A percentile compares a stretch with the other conserved stretches of the same genome.
Evolutionary conservation across 2,888 invertebrate genomes (phyloP).

Genomic region (Bunonema sp.): DNA sequence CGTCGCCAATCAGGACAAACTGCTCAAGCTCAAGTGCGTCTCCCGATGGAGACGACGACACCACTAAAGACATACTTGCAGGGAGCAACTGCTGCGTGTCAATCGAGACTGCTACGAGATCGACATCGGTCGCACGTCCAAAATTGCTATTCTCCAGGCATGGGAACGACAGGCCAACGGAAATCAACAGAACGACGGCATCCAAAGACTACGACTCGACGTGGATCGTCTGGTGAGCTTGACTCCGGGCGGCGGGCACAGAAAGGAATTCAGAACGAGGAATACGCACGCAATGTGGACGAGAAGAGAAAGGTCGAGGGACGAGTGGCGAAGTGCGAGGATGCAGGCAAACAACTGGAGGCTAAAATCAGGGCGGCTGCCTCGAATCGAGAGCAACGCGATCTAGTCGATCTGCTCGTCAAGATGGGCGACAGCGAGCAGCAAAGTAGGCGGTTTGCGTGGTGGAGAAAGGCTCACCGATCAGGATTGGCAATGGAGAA

Average conservation of each 20-base stretch:
- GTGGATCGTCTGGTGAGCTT: conserved; percentile 29
- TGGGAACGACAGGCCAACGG: conserved; percentile 31
- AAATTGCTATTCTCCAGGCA: conserved; percentile 14
- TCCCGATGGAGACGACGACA: background rate
- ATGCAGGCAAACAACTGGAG: conserved; percentile 15
- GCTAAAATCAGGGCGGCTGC: conserved; percentile 63
- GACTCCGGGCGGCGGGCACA: too few species aligned
- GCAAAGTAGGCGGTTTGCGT: conserved; percentile 57
- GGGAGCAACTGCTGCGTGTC: conserved; percentile 61
- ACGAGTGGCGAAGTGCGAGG: conserved; percentile 11
- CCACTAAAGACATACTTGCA: conserved; percentile 7
- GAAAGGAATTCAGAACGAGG: too few species aligned
- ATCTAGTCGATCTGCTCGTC: conserved; percentile 70
- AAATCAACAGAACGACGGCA: conserved; percentile 12
- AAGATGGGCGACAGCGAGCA: conserved; percentile 83
- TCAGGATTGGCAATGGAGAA: conserved; percentile 7
- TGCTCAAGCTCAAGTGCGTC: too few species aligned
- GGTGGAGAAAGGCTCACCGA: background rate
- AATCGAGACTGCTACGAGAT: conserved; percentile 51
- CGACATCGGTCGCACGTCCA: conserved; percentile 30
- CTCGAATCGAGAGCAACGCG: conserved; percentile 73
- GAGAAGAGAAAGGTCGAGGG: conserved; percentile 26
- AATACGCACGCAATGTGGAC: too few species aligned
- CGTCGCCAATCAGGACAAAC: too few species aligned
- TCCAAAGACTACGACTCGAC: conserved; percentile 19